Conservation (phyloP, 2,797 vertebrate genomes). For the Zalophus californianus region DNA sequence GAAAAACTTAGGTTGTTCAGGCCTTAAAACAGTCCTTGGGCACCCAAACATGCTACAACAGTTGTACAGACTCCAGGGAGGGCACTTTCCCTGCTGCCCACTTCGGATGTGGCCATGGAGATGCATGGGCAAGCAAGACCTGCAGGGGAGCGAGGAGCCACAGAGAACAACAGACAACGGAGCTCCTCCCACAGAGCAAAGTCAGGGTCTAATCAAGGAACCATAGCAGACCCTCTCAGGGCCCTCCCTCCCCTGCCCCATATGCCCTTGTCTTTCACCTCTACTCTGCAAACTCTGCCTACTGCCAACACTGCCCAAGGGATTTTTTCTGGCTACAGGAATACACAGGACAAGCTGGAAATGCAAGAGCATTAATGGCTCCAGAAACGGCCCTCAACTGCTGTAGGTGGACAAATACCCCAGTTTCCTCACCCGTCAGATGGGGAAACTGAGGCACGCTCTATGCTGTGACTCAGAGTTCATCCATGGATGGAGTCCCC, state of each 20-base stretch:
- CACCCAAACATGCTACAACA: rapidly evolving
- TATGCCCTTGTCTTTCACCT: not conserved
- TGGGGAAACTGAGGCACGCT: not conserved
- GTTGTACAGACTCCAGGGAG: not conserved
- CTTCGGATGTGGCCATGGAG: not conserved
- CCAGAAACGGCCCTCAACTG: not conserved
- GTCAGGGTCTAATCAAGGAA: not conserved
- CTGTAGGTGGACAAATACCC: not conserved
- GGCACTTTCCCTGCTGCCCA: not conserved
- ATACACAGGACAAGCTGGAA: not conserved
- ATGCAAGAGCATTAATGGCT: not conserved
- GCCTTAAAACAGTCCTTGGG: not conserved
- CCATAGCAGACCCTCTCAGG: not conserved
- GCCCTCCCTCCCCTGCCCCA: not conserved
- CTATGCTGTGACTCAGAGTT: not conserved
- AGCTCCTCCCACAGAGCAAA: not conserved
- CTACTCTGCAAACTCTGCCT: not conserved
- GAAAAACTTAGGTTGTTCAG: not conserved
- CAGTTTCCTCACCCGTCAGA: not conserved
- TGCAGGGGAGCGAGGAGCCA: not conserved
- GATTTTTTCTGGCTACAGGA: not conserved
- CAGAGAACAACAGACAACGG: not conserved
- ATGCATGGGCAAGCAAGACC: not conserved
- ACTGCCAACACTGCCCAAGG: not conserved
- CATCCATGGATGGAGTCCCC: not conserved